Evolutionary conservation across 2,888 invertebrate species (phyloP).

Genomic region (Diploptera punctata): DNA sequence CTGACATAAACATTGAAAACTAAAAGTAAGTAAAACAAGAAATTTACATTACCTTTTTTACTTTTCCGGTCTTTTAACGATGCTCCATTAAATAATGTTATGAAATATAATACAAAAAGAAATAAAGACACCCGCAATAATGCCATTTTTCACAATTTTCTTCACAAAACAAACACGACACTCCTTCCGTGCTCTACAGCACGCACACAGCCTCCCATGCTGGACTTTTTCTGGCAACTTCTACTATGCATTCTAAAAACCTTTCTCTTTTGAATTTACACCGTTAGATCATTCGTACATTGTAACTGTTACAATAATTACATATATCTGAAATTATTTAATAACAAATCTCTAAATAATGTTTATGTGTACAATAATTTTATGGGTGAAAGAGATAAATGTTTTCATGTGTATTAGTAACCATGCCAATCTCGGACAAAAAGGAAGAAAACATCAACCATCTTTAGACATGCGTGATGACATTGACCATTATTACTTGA

Average conservation of each 20-base stretch:
- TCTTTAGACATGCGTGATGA: too few species aligned
- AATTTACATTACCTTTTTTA: slow-evolving; percentile 4
- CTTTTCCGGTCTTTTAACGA: slow-evolving; percentile 3
- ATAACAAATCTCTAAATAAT: too few species aligned
- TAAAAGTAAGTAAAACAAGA: not conserved
- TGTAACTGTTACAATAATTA: too few species aligned
- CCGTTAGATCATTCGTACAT: too few species aligned
- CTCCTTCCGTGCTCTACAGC: not conserved
- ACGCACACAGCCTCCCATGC: slow-evolving; percentile 1
- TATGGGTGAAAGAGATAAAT: too few species aligned
- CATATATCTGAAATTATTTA: too few species aligned
- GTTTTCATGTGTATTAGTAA: too few species aligned
- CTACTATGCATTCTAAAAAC: not conserved
- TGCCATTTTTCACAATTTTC: slow-evolving; percentile 10
- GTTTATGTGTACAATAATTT: too few species aligned
- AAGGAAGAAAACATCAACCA: too few species aligned
- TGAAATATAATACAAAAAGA: slow-evolving; percentile 15
- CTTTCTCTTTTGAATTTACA: too few species aligned
- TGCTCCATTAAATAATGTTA: slow-evolving; percentile 11
- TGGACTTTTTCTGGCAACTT: not conserved
- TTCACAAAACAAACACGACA: not conserved
- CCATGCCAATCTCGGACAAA: too few species aligned
- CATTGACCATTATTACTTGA: too few species aligned
- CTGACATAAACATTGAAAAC: not conserved
- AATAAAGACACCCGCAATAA: not conserved